Base-by-base conservation (phyloP, 2,113 vertebrate genomes). In the Podilymbus podiceps region DNA sequence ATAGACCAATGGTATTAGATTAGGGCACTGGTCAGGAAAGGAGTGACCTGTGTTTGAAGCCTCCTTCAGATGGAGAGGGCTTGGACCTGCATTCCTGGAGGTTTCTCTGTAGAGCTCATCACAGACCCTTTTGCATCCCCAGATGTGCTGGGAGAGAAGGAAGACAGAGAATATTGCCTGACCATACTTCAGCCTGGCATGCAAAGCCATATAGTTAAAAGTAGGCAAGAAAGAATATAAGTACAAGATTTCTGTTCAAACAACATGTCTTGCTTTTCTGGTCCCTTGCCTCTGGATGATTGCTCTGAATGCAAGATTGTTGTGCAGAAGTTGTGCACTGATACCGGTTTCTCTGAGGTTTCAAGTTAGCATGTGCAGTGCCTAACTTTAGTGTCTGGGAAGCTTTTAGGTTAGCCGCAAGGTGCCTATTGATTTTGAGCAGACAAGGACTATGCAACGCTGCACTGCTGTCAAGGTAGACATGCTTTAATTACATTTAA, bases 381-480 rank as follows among this genome's bases (percentile, higher is more conserved):
- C 0, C 5, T 69, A 62, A 46, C 75, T 77, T 84, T 38, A 77
- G 72, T 42, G 55, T 38, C 59, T 69, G 50, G 63, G 80, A 81
- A 84, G 46, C 16, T 94, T 85, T 96, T 28, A 53, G 42, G 50
- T 76, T 76, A 82, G 49, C 72, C 0, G 1, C 63, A 84, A 93
- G 85, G 25, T 77, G n/a, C 20, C 27, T 86, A 74, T 69, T 53
- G 90, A 86, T 93, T 96, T 90, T 86, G 50, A 86, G 59, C 67
- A 90, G 63, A 53, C 21, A 69, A 62, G 15, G 31, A 33, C 64
- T 52, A 64, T 23, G 4, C 58, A 40, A 18, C 12, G 33, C 74
- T 85, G 30, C 47, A 30, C 25, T 75, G 58, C 40, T 60, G 14
- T 92, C 46, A 33, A 77, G 50, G 23, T n/a, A 92, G 33, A 72